These are phyloP conservation scores for Pteria penguin DNA, from an alignment of 2,888 invertebrate genomes.

Conservation along the genomic window DNA sequence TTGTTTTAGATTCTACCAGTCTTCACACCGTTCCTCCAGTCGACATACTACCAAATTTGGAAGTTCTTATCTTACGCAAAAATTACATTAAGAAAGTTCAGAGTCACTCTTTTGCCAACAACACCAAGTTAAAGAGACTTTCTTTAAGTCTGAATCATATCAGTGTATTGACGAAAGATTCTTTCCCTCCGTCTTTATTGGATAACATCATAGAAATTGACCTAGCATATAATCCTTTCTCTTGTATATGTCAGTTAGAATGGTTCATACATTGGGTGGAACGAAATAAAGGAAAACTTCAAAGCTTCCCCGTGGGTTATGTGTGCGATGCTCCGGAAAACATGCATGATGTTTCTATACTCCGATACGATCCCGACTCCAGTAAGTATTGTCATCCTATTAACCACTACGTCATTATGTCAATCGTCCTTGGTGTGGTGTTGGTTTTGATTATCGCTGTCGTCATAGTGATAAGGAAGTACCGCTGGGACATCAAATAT, in stretches of 20 bases:
- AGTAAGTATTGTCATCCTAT: slow-evolving; percentile 14
- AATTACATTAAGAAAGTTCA: slow-evolving; percentile 19
- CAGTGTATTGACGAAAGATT: slow-evolving; percentile 15
- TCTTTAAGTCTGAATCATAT: slow-evolving; percentile 11
- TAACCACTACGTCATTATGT: slow-evolving; percentile 5
- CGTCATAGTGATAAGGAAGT: slow-evolving; percentile 78
- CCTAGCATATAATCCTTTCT: slow-evolving; percentile 83
- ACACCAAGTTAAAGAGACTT: neutral
- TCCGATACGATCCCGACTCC: neutral
- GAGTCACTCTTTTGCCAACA: neutral
- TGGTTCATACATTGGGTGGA: slow-evolving; percentile 53
- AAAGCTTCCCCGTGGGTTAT: slow-evolving; percentile 8
- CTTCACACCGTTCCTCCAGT: slow-evolving; percentile 5
- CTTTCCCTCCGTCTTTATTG: slow-evolving; percentile 26
- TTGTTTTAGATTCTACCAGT: neutral
- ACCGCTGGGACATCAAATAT: slow-evolving; percentile 83
- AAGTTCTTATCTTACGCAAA: neutral
- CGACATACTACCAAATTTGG: neutral
- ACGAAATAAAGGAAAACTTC: neutral
- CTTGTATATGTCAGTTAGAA: slow-evolving; percentile 83
- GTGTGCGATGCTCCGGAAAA: slow-evolving; percentile 22
- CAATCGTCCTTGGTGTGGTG: slow-evolving; percentile 39
- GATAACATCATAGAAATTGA: slow-evolving; percentile 79
- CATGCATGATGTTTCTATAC: neutral
- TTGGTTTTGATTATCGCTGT: slow-evolving; percentile 52